Base-by-base conservation (phyloP, 2,888 invertebrate species). In the Atethmia centrago region DNA sequence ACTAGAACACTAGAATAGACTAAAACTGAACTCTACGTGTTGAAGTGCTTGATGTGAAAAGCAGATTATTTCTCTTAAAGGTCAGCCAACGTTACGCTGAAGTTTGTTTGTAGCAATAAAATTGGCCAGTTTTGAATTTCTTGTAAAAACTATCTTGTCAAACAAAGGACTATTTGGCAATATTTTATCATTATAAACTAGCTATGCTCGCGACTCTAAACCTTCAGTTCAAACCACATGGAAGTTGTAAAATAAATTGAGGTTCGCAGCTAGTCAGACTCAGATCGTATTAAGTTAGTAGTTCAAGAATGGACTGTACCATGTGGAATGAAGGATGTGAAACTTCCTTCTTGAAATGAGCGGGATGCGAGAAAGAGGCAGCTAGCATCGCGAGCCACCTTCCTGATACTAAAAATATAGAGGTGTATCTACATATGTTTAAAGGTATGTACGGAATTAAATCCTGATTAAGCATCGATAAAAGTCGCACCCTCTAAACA, bases 41-140 rank as follows among this genome's bases (percentile, higher is more conserved):
- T 82, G 9, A 59, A 82, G 79, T 66, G 77, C 9, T 70, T 76
- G 82, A 79, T 79, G 61, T n/a, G 25, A 61, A 45, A 47, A 62
- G 7, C 47, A 36, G 79, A 79, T 78, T 45, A 62, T 69, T 59
- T 40, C 68, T 16, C 28, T 10, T 51, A 69, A 53, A 79, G 45
- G 61, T 81, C 59, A 65, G n/a, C 31, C 47, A 55, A 42, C 49
- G 28, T 40, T 16, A 47, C 28, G 42, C 53, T 47, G 40, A 45
- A 58, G 28, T 42, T 21, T 16, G 7, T 45, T 56, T 56, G 2
- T 7, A 25, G 9, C 8, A 47, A 49, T 21, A 64, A 49, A 21
- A 42, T 55, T 28, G 5, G 21, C n/a, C 25, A 8, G 3, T n/a
- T 40, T n/a, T n/a, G 0, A 40, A 1, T 31, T 31, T 12, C 21